phyloP scores from a whole-genome alignment of 1,140 invertebrate genomes.

The Trichonephila inaurata region DNA sequence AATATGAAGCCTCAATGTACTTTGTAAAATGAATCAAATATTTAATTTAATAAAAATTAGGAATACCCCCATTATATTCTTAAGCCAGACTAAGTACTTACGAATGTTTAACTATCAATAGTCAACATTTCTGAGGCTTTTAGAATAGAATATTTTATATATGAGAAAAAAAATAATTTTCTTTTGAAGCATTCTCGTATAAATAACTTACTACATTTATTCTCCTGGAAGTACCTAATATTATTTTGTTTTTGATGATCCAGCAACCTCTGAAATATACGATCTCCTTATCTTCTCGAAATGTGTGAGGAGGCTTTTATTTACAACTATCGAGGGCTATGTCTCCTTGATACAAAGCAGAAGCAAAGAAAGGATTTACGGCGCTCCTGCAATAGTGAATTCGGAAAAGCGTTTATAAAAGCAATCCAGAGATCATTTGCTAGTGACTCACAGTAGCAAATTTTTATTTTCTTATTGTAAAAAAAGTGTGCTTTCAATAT shows the following conservation, averaged over 20 bases:
- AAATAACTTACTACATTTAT: not conserved
- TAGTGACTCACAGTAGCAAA: not conserved
- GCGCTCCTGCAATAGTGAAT: not conserved
- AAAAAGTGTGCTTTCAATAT: no score
- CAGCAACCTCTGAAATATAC: slow-evolving; percentile 4
- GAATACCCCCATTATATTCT: no score
- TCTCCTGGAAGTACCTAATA: not conserved
- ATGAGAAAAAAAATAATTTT: not conserved
- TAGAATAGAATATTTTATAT: no score
- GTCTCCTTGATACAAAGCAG: slow-evolving; percentile 2
- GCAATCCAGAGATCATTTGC: not conserved
- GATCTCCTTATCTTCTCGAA: not conserved
- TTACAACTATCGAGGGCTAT: slow-evolving; percentile 8
- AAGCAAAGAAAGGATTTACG: not conserved
- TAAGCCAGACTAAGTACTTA: no score
- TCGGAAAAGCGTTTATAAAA: not conserved
- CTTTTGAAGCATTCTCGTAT: not conserved
- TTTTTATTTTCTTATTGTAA: no score
- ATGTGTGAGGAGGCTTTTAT: not conserved
- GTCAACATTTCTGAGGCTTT: no score
- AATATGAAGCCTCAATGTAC: no score
- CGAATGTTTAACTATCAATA: no score
- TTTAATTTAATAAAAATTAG: no score
- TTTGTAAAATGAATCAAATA: no score
- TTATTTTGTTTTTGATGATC: slow-evolving; percentile 29